phyloP scores from a whole-genome alignment of 1,140 invertebrate genomes.

The Calosoma granatense region DNA sequence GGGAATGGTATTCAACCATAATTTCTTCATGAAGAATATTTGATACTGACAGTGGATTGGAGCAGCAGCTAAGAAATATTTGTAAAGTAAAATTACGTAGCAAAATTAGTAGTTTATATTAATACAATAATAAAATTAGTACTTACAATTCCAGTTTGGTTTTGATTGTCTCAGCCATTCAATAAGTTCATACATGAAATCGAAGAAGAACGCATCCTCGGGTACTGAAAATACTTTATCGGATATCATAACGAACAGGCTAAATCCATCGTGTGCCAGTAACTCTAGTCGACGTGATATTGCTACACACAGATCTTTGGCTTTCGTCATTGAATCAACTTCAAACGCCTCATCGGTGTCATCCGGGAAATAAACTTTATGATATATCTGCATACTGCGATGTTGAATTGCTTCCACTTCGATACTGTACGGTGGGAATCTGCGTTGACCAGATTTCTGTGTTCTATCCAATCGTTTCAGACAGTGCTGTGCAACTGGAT shows the following conservation, averaged over 20 bases:
- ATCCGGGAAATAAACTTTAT: slow-evolving; percentile 89
- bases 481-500: slow-evolving; percentile 73
- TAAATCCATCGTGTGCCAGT: slow-evolving; percentile 75
- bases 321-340: slow-evolving; percentile 72
- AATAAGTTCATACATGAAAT: slow-evolving; percentile 80
- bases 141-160: slow-evolving; percentile 60
- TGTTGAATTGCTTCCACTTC: slow-evolving; percentile 94
- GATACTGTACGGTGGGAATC: slow-evolving; percentile 83
- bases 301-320: slow-evolving; percentile 73
- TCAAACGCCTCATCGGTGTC: slow-evolving; percentile 77
- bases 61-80: slow-evolving; percentile 30
- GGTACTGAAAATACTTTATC: slow-evolving; percentile 93
- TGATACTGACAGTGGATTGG: slow-evolving; percentile 77
- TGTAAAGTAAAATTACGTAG: too few relatives aligned
- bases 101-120: too few relatives aligned
- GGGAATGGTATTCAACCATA: slow-evolving; percentile 86
- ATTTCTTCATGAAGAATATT: slow-evolving; percentile 94
- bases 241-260: slow-evolving; percentile 83
- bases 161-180: slow-evolving; percentile 79
- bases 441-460: slow-evolving; percentile 63
- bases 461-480: slow-evolving; percentile 72
- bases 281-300: slow-evolving; percentile 66
- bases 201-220: slow-evolving; percentile 88
- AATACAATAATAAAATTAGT: background rate
- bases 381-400: slow-evolving; percentile 87